Percentiles rank a stretch among this genome's conserved stretches.
Evolutionary conservation across 2,888 invertebrate species (phyloP).

Genomic region (Papilio elwesi): DNA sequence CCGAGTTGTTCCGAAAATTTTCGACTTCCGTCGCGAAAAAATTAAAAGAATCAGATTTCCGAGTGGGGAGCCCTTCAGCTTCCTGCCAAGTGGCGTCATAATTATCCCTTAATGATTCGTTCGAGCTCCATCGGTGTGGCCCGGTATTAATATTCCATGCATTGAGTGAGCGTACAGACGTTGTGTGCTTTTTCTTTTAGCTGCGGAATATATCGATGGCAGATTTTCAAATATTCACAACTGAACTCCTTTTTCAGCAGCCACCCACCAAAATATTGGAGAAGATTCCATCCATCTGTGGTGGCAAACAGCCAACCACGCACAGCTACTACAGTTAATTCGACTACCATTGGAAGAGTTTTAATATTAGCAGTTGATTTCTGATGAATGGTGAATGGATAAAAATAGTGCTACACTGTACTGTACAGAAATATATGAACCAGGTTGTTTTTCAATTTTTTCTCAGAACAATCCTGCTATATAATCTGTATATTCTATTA

Average conservation of each 20-base stretch:
- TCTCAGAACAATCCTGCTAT: too few species aligned
- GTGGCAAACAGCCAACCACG: too few species aligned
- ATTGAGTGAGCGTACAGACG: slow-evolving; percentile 65
- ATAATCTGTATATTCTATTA: background rate
- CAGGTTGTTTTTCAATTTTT: too few species aligned
- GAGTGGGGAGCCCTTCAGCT: slow-evolving; percentile 71
- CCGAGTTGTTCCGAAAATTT: slow-evolving; percentile 61
- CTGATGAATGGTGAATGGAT: too few species aligned
- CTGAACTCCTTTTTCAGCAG: background rate
- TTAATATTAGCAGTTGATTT: too few species aligned
- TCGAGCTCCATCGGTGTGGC: slow-evolving; percentile 71
- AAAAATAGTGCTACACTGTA: too few species aligned
- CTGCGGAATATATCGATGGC: background rate
- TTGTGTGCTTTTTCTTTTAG: slow-evolving; percentile 23
- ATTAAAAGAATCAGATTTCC: slow-evolving; percentile 78
- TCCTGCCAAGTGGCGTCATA: slow-evolving; percentile 77
- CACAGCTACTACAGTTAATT: too few species aligned
- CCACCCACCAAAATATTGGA: too few species aligned
- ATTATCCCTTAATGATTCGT: slow-evolving; percentile 81
- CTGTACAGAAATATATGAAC: too few species aligned
- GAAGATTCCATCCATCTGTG: too few species aligned
- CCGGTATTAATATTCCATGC: slow-evolving; percentile 74
- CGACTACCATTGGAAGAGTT: too few species aligned
- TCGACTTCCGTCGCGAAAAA: slow-evolving; percentile 59
- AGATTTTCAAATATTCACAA: background rate